Conservation (phyloP, 2,888 invertebrate species). For the Metalampra italica region DNA sequence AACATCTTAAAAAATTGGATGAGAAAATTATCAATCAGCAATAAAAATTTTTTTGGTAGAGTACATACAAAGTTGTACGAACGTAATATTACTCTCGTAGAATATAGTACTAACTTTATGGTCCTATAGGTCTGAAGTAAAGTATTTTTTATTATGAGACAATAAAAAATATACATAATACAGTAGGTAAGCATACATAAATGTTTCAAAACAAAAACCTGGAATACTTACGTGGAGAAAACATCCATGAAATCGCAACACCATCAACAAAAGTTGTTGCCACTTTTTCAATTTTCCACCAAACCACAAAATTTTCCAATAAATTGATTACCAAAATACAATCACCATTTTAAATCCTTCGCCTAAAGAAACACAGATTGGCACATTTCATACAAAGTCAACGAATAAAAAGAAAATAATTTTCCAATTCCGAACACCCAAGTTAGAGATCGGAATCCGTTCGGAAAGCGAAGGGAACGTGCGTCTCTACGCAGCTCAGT, state of each 20-base stretch:
- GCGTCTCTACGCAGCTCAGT: neutral
- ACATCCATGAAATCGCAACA: neutral
- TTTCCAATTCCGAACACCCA: constrained; percentile 1
- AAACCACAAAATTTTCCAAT: too few species aligned
- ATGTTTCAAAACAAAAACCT: neutral
- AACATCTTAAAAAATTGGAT: too few species aligned
- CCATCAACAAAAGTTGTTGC: neutral
- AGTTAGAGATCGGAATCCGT: neutral
- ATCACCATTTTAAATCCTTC: too few species aligned
- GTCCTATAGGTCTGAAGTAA: too few species aligned
- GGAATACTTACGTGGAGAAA: neutral
- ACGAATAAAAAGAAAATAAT: neutral
- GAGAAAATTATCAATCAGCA: too few species aligned
- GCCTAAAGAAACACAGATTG: neutral
- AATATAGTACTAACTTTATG: too few species aligned
- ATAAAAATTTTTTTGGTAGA: too few species aligned
- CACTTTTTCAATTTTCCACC: neutral
- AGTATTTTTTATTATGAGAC: too few species aligned
- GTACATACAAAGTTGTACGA: too few species aligned
- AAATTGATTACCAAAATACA: too few species aligned
- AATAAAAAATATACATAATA: neutral
- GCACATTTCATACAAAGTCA: neutral
- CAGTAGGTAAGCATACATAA: too few species aligned
- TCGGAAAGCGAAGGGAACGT: neutral
- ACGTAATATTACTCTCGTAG: too few species aligned